phyloP scores from a whole-genome alignment of 2,797 vertebrate genomes.

The Tapirus indicus region DNA sequence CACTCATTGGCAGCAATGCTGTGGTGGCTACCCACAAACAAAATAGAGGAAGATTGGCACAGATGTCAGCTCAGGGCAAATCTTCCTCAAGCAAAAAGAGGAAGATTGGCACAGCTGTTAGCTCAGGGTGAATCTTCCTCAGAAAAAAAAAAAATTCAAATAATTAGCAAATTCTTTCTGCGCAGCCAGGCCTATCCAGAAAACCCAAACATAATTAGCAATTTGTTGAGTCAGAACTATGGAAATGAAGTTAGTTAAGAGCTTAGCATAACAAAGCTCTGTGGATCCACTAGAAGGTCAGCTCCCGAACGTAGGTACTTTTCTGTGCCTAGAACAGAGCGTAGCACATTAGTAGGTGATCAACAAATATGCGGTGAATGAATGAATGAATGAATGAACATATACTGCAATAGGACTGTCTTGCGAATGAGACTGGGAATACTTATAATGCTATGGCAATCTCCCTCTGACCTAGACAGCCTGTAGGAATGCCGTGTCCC shows the following conservation, averaged over 20 bases:
- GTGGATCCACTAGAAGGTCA: not conserved
- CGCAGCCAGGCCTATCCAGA: not conserved
- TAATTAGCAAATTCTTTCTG: not conserved
- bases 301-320: not conserved
- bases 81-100: too few relatives aligned
- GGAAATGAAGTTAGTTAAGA: not conserved
- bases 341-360: not conserved
- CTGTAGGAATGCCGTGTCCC: not conserved
- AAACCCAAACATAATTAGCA: not conserved
- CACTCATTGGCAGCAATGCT: too few relatives aligned
- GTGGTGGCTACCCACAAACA: too few relatives aligned
- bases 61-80: too few relatives aligned
- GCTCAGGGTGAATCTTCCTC: too few relatives aligned
- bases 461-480: not conserved
- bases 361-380: not conserved
- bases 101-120: too few relatives aligned
- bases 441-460: not conserved
- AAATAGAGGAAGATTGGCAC: too few relatives aligned
- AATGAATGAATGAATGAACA: not conserved
- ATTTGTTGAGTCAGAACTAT: not conserved
- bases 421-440: not conserved
- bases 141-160: not conserved
- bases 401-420: not conserved
- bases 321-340: not conserved
- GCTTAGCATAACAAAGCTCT: not conserved